These are phyloP conservation scores for Limonius californicus DNA, from an alignment of 1,140 invertebrate species.

Conservation along the genomic window DNA sequence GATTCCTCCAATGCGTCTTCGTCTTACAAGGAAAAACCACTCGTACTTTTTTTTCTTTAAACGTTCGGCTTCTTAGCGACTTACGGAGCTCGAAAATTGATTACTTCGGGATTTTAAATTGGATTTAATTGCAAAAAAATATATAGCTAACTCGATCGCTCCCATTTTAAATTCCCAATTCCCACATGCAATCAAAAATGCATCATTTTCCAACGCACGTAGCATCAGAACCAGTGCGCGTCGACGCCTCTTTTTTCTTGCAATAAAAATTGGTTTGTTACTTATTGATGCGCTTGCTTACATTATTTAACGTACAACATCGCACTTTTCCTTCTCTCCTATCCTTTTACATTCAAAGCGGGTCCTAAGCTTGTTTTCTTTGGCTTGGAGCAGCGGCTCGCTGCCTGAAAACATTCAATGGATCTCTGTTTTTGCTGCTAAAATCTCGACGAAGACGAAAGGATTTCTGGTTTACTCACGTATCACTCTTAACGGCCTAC, in stretches of 20 bases:
- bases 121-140: neutral
- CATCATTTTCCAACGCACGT: conserved; percentile 7
- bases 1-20: conserved; percentile 27
- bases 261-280: neutral
- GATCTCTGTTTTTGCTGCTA: neutral
- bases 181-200: neutral
- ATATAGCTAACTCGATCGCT: neutral
- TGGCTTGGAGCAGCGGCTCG: neutral
- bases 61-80: neutral
- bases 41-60: too few relatives aligned
- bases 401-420: neutral
- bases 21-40: neutral
- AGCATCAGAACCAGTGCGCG: neutral
- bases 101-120: conserved; percentile 2
- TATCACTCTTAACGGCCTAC: neutral
- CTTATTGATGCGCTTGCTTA: neutral
- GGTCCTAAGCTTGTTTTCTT: neutral
- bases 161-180: neutral
- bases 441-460: neutral
- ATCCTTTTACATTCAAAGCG: neutral
- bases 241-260: neutral
- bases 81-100: conserved; percentile 1
- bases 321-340: neutral
- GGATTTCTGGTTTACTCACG: neutral
- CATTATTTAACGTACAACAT: neutral